Conservation (phyloP, 1,140 invertebrate genomes). For the Cyrtorhinus lividipennis region DNA sequence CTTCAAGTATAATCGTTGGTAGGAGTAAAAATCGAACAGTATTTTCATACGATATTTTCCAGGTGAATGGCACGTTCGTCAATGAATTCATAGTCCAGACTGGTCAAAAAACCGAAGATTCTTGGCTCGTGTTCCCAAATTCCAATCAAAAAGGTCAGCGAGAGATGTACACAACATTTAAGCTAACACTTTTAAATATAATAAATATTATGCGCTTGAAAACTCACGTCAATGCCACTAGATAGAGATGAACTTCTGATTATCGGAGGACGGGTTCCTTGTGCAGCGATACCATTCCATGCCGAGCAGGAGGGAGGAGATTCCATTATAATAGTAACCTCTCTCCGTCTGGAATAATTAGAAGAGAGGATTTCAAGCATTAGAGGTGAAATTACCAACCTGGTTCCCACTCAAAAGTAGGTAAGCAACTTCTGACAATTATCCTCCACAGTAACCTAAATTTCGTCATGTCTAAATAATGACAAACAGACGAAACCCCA, state of each 20-base stretch:
- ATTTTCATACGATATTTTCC: neutral
- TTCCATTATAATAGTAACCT: constrained; percentile 36
- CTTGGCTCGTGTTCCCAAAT: neutral
- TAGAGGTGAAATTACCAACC: too few relatives aligned
- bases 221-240: constrained; percentile 41
- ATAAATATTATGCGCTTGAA: neutral
- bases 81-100: neutral
- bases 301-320: constrained; percentile 37
- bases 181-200: neutral
- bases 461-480: too few relatives aligned
- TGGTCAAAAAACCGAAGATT: neutral
- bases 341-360: too few relatives aligned
- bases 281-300: constrained; percentile 29
- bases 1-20: too few relatives aligned
- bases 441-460: too few relatives aligned
- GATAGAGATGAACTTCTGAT: constrained; percentile 46
- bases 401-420: too few relatives aligned
- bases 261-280: constrained; percentile 44
- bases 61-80: neutral
- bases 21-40: too few relatives aligned
- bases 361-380: too few relatives aligned
- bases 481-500: too few relatives aligned
- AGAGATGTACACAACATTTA: neutral
- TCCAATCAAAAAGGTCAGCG: neutral
- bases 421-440: too few relatives aligned